Evolutionary conservation across 1,140 invertebrate genomes (phyloP), one percentile per base, ranked within the genome.

Genomic region (Dryas iulia): DNA sequence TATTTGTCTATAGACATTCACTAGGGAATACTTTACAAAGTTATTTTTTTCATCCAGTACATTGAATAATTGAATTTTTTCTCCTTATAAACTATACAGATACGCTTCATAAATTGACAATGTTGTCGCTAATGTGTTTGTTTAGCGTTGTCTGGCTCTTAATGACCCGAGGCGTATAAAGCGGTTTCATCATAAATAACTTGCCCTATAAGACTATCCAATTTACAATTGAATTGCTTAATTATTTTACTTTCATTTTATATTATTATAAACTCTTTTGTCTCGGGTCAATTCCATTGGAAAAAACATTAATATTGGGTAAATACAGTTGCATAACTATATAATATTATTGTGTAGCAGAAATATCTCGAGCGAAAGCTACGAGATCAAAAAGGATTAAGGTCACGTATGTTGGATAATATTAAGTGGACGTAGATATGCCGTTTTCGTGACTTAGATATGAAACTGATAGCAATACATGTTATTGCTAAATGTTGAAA

Each of bases 321-420:
- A 56, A 61, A 53, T 66, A 61, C 24, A 71, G 67, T 74, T 58
- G 52, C 60, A 39, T 66, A 70, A 71, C 24, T 59, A 69, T 71
- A 71, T 47, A 68, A 39, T 66, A 33, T 65, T 61, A 77, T 68
- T 71, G 66, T 73, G 72, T 72, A 47, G 54, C 68, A 76, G 71
- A 79, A 78, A 84, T 81, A 81, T 73, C 74, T 74, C 69, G 59
- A 72, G 73, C 78, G 68, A 82, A 79, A 80, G 78, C 74, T 77
- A 72, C 71, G 30, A 80, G 77, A 79, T 82, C 78, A 74, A 77
- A 76, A 82, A 82, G 81, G 81, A 87, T 85, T 86, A 84, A 74
- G 84, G 81, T 87, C 87, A 90, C 87, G 87, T 90, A 79, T 83
- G 74, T 78, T 67, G 76, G 77, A 87, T 90, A 83, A 83, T 84